Evolutionary conservation across 2,113 vertebrate species (phyloP).

Genomic region (Pangasianodon gigas): DNA sequence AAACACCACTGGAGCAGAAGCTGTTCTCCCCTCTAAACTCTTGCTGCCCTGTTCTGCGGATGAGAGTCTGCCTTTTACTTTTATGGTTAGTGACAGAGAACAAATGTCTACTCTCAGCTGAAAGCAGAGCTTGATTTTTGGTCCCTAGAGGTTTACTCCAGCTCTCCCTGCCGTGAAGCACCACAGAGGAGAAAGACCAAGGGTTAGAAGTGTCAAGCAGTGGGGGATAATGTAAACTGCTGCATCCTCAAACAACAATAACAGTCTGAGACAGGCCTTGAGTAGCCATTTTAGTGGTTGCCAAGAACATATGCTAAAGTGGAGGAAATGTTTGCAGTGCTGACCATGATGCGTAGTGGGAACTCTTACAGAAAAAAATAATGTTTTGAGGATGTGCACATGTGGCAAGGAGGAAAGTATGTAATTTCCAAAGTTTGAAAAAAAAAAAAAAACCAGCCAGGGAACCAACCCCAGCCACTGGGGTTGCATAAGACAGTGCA

Average conservation of each 20-base stretch:
- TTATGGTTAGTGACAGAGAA: constrained; percentile 52
- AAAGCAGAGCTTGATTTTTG: constrained; percentile 36
- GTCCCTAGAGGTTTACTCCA: constrained; percentile 19
- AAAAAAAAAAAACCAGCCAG: too few species aligned
- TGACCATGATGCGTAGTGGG: neutral
- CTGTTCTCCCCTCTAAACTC: constrained; percentile 37
- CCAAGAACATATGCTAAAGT: constrained; percentile 20
- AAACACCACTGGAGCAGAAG: constrained; percentile 36
- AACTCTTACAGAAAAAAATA: neutral
- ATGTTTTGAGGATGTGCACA: neutral
- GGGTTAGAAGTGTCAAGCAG: constrained; percentile 8
- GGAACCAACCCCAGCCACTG: too few species aligned
- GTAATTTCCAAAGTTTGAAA: neutral
- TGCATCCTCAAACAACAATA: constrained; percentile 12
- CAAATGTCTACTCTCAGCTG: constrained; percentile 39
- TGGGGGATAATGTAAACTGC: neutral
- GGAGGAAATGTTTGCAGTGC: neutral
- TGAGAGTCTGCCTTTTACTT: constrained; percentile 40
- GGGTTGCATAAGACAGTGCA: too few species aligned
- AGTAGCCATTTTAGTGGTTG: constrained; percentile 6
- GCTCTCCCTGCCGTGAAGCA: neutral
- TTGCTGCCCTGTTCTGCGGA: neutral
- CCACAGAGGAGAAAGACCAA: constrained; percentile 19
- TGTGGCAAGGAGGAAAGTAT: neutral
- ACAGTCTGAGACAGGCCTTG: constrained; percentile 30